phyloP scores from a whole-genome alignment of 2,888 invertebrate genomes.

The Lathronympha strigana region DNA sequence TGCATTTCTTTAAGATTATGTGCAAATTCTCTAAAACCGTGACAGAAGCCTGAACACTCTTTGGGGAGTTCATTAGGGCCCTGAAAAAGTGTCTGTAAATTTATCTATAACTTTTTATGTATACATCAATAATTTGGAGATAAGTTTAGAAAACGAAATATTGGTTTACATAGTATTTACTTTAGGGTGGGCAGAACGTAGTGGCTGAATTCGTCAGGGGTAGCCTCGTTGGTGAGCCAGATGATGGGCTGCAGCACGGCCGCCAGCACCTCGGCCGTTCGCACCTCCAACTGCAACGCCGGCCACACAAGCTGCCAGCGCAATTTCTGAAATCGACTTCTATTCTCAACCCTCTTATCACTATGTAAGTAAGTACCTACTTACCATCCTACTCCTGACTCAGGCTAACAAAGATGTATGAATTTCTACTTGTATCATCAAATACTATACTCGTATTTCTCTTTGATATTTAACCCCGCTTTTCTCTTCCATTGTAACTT shows the following conservation, averaged over 20 bases:
- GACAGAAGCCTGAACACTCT: conserved; percentile 93
- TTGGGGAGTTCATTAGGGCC: conserved; percentile 89
- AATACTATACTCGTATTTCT: background rate
- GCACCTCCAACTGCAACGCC: conserved; percentile 92
- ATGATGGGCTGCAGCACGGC: conserved; percentile 93
- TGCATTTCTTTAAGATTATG: conserved; percentile 93
- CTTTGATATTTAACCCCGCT: background rate
- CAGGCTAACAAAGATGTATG: background rate
- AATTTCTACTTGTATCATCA: background rate
- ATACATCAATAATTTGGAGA: conserved; percentile 1
- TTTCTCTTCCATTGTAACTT: background rate
- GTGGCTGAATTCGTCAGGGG: conserved; percentile 90
- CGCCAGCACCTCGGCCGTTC: conserved; percentile 93
- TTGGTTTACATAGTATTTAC: conserved; percentile 80
- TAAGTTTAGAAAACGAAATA: background rate
- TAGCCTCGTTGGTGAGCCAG: conserved; percentile 91
- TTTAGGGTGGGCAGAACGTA: conserved; percentile 93
- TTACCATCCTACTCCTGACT: background rate
- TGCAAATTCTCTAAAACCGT: conserved; percentile 95
- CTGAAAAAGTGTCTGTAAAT: conserved; percentile 69
- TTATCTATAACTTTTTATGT: conserved; percentile 21
- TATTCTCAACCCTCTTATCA: background rate
- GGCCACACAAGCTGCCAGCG: conserved; percentile 98
- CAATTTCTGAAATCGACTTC: conserved; percentile 89
- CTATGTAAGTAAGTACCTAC: background rate